Conservation (phyloP, 2,888 invertebrate species). For the Pachycephus smyrnensis region DNA sequence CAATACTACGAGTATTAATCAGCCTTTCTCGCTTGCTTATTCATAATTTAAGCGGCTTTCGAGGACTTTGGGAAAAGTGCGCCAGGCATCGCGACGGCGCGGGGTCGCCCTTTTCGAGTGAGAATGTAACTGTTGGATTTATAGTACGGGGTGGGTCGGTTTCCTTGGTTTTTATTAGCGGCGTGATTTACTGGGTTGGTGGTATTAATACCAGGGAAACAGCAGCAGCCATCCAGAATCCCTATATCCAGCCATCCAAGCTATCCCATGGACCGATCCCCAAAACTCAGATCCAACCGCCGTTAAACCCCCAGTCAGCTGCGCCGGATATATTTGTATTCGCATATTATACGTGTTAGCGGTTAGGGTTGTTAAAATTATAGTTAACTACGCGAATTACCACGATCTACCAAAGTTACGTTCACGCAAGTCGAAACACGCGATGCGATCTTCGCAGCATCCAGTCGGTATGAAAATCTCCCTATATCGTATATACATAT, state of each 20-base stretch:
- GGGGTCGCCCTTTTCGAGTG: constrained; percentile 15
- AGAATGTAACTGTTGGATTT: constrained; percentile 25
- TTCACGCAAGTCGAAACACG: background rate
- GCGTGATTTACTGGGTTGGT: constrained; percentile 23
- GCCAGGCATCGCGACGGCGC: background rate
- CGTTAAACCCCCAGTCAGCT: constrained; percentile 20
- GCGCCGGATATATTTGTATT: constrained; percentile 17
- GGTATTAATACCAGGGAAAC: constrained; percentile 23
- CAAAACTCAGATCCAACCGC: constrained; percentile 12
- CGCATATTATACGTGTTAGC: constrained; percentile 7
- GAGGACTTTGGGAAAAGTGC: constrained; percentile 23
- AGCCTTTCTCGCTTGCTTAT: constrained; percentile 47
- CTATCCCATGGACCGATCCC: constrained; percentile 5
- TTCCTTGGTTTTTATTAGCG: constrained; percentile 27
- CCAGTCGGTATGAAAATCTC: background rate
- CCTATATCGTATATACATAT: background rate
- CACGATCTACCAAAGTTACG: background rate
- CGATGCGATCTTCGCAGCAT: background rate
- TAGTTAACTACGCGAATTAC: background rate
- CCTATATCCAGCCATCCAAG: constrained; percentile 9
- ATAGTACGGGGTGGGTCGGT: constrained; percentile 23
- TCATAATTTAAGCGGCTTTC: constrained; percentile 44
- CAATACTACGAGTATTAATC: constrained; percentile 55
- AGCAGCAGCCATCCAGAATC: constrained; percentile 10
- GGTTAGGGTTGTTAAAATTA: constrained; percentile 2